phyloP scores from a whole-genome alignment of 2,797 vertebrate genomes.

The Poecilia wingei region DNA sequence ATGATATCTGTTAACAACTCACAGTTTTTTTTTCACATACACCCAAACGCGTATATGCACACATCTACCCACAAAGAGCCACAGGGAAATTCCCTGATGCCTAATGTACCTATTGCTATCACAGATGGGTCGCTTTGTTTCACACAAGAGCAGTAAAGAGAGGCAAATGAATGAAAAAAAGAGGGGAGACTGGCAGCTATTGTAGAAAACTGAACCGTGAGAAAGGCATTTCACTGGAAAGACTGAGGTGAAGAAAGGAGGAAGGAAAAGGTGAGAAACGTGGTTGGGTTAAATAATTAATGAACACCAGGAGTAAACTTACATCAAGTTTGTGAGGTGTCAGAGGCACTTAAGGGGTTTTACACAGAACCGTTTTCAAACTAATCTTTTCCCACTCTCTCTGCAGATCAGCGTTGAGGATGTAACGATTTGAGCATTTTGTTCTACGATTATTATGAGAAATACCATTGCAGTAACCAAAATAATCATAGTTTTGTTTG shows the following conservation, averaged over 20 bases:
- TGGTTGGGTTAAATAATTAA: not conserved
- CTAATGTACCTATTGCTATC: conserved; percentile 70
- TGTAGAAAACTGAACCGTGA: not conserved
- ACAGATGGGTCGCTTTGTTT: conserved; percentile 74
- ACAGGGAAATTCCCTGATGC: conserved; percentile 69
- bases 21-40: conserved; percentile 1
- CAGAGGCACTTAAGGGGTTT: not conserved
- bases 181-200: conserved; percentile 12
- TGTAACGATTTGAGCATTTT: not conserved
- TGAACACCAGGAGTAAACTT: not conserved
- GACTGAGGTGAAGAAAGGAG: conserved; percentile 4
- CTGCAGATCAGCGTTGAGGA: not conserved
- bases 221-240: conserved; percentile 2
- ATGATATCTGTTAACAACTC: conserved; percentile 46
- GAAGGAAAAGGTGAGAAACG: not conserved
- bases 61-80: conserved; percentile 19
- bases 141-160: conserved; percentile 43
- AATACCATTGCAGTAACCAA: not conserved
- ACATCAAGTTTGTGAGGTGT: not conserved
- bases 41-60: conserved; percentile 12
- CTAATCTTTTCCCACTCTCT: not conserved
- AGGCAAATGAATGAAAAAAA: conserved; percentile 12
- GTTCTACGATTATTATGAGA: not conserved
- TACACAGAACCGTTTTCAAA: not conserved
- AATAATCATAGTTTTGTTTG: not conserved